Conservation (phyloP, 2,797 vertebrate genomes). For the Acanthurus tractus region DNA sequence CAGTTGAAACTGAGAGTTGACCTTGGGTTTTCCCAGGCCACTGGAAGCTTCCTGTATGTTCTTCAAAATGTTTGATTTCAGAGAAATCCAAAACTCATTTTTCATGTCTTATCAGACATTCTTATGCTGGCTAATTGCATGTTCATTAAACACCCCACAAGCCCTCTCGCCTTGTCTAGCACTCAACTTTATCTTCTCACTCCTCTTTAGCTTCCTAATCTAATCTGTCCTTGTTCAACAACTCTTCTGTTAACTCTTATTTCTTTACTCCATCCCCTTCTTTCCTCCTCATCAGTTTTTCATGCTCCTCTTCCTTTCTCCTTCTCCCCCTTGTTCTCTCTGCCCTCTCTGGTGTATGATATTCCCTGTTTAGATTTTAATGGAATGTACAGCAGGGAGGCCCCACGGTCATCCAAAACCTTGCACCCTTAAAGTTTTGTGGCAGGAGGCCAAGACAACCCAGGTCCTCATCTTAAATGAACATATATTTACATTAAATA, state of each 20-base stretch:
- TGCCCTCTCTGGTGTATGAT: slow-evolving; percentile 54
- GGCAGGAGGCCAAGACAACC: slow-evolving; percentile 43
- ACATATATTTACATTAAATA: slow-evolving; percentile 23
- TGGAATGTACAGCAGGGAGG: slow-evolving; percentile 71
- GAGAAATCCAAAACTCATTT: background rate
- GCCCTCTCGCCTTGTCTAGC: background rate
- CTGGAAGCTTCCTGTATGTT: slow-evolving; percentile 25
- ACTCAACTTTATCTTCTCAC: background rate
- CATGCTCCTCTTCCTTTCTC: slow-evolving; percentile 7
- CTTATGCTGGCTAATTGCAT: background rate
- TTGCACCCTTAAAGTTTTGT: slow-evolving; percentile 52
- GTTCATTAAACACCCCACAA: background rate
- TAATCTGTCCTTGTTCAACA: background rate
- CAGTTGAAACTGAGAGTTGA: slow-evolving; percentile 10
- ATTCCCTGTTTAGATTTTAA: slow-evolving; percentile 74
- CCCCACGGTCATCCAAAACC: slow-evolving; percentile 67
- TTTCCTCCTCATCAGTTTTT: background rate
- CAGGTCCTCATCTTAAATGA: slow-evolving; percentile 39
- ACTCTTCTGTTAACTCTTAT: background rate
- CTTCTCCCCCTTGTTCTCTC: slow-evolving; percentile 12
- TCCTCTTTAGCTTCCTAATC: background rate
- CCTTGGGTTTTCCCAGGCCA: slow-evolving; percentile 19
- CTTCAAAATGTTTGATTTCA: slow-evolving; percentile 20
- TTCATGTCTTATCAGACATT: slow-evolving; percentile 1
- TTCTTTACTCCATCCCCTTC: background rate